Percentiles rank a stretch among this genome's conserved stretches.
Conservation (phyloP, 2,888 invertebrate genomes). For the Zygaena filipendulae region DNA sequence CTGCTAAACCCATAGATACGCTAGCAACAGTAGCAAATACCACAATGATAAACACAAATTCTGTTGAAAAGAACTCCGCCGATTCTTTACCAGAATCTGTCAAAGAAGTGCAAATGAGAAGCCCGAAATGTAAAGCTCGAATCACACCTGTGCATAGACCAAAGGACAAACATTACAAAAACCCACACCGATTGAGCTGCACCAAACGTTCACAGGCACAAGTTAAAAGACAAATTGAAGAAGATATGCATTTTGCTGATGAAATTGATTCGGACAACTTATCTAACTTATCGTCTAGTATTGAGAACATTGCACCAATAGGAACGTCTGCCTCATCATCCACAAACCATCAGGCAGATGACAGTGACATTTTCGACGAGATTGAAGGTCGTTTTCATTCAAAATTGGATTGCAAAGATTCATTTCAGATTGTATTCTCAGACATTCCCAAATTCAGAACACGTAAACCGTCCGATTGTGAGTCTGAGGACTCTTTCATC, state of each 20-base stretch:
- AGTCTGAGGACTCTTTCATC: conserved; percentile 71
- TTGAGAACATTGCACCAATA: conserved; percentile 27
- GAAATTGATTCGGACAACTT: conserved; percentile 29
- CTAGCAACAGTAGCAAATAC: conserved; percentile 6
- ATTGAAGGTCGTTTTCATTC: conserved; percentile 42
- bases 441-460: conserved; percentile 27
- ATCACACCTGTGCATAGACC: conserved; percentile 20
- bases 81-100: conserved; percentile 16
- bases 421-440: conserved; percentile 55
- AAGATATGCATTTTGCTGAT: conserved; percentile 32
- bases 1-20: conserved; percentile 4
- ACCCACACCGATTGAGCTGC: conserved; percentile 22
- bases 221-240: conserved; percentile 29
- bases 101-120: conserved; percentile 12
- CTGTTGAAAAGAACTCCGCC: conserved; percentile 21
- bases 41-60: conserved; percentile 21
- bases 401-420: conserved; percentile 45
- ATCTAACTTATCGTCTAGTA: too few relatives aligned
- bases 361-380: conserved; percentile 40
- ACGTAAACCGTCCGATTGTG: conserved; percentile 53
- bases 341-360: conserved; percentile 1
- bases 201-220: conserved; percentile 29
- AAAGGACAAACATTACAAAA: conserved; percentile 32
- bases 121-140: conserved; percentile 16
- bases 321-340: conserved; percentile 8